Evolutionary conservation across 1,140 invertebrate species (phyloP), one percentile per base, ranked within the genome.

Genomic region (Papilio glaucus): DNA sequence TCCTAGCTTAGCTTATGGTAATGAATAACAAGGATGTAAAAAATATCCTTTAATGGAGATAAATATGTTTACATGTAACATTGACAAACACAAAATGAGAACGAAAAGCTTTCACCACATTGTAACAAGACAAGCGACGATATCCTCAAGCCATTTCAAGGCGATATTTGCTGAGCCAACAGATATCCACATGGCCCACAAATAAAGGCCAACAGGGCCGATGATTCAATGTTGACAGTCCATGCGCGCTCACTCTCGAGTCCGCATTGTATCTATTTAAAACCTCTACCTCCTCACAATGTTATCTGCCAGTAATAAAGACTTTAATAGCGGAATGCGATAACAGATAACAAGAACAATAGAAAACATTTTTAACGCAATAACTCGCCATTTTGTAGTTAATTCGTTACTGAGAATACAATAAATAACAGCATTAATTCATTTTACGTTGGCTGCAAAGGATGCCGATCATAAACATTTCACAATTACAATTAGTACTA

Each of bases 251-350:
- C 69, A 7, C 49, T 68, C 72, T 73, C 33, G 60, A 3, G 45
- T 18, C 49, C 42, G 57, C 37, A 74, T 73, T 69, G 65, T 73
- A 26, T 73, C n/a, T 49, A 57, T 57, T 29, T 38, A 63, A 73
- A 74, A 74, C 39, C 73, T 41, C 42, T 71, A 74, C 39, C 73
- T 41, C 60, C 26, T 69, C 53, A 38, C 37, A 71, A 74, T 74
- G 73, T 74, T 74, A 74, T 74, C 73, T 71, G 12, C 33, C 42
- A 24, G 70, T 65, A 74, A 71, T 60, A 41, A 39, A n/a, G 10
- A 12, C 41, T 45, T 65, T 41, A 41, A 74, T 71, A 65, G 60
- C n/a, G 37, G 49, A 74, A 69, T 68, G 33, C 33, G 63, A 73
- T 73, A 65, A 65, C 33, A 21, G 33, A 71, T 70, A 65, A 37